phyloP scores from a whole-genome alignment of 1,140 invertebrate species.

The Tribolium madens region DNA sequence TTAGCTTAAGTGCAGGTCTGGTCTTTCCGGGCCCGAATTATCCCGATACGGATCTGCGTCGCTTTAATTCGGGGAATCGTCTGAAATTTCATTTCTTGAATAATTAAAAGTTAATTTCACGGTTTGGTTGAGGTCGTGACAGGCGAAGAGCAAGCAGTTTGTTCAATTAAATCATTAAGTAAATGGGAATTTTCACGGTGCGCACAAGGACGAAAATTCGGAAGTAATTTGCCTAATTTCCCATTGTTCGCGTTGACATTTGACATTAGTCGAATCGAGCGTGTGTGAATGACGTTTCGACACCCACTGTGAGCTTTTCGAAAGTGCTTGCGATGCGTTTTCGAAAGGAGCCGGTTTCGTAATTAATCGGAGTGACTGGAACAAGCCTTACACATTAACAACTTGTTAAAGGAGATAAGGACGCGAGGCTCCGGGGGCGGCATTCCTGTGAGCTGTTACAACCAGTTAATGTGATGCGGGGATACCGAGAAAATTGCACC shows the following conservation, averaged over 20 bases:
- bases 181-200: conserved; percentile 60
- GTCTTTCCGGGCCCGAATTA: not conserved
- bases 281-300: not conserved
- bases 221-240: conserved; percentile 51
- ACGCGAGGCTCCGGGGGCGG: conserved; percentile 29
- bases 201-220: conserved; percentile 42
- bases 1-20: conserved; percentile 60
- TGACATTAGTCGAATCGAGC: conserved; percentile 8
- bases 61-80: conserved; percentile 21
- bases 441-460: conserved; percentile 13
- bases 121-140: conserved; percentile 53
- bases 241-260: conserved; percentile 48
- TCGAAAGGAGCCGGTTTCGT: conserved; percentile 41
- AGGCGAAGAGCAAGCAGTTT: conserved; percentile 50
- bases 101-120: conserved; percentile 64
- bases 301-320: conserved; percentile 10
- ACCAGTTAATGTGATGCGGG: not conserved
- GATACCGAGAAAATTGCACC: not conserved
- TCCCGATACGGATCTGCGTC: conserved; percentile 21
- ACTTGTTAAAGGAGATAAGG: conserved; percentile 57
- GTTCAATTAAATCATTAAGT: conserved; percentile 61
- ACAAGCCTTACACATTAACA: conserved; percentile 60
- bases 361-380: conserved; percentile 59
- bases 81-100: conserved; percentile 55
- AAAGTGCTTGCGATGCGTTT: not conserved